These are phyloP conservation scores for Trematomus loennbergii DNA, from an alignment of 2,113 vertebrate genomes.

Conservation along the genomic window DNA sequence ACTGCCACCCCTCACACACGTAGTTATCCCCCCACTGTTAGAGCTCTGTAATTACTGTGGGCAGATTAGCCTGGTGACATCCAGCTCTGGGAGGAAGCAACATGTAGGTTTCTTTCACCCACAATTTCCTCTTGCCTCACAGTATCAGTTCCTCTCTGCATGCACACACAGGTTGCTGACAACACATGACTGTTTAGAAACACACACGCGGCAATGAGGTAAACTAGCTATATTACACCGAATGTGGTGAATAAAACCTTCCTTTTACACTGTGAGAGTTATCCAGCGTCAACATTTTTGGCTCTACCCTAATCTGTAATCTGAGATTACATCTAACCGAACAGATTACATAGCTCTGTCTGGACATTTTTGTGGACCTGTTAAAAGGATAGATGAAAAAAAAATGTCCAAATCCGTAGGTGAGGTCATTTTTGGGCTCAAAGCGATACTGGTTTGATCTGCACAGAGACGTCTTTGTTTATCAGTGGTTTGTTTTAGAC, in stretches of 20 bases:
- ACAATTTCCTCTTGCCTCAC: conserved; percentile 59
- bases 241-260: conserved; percentile 9
- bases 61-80: conserved; percentile 38
- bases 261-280: conserved; percentile 7
- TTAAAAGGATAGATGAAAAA: conserved; percentile 18
- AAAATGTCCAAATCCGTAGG: not conserved
- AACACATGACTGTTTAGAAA: conserved; percentile 6
- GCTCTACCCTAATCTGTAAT: conserved; percentile 50
- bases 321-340: conserved; percentile 53
- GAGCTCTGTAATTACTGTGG: conserved; percentile 49
- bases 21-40: conserved; percentile 3
- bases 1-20: not conserved
- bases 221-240: conserved; percentile 6
- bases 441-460: conserved; percentile 1
- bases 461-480: conserved; percentile 55
- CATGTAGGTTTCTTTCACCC: conserved; percentile 37
- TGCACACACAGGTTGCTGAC: conserved; percentile 18
- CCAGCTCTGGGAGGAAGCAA: conserved; percentile 50
- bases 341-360: conserved; percentile 40
- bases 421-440: conserved; percentile 20
- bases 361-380: conserved; percentile 15
- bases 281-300: conserved; percentile 20
- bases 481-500: conserved; percentile 24
- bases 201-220: not conserved
- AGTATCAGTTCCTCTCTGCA: conserved; percentile 48